Conservation (phyloP, 2,797 vertebrate genomes). For the Schizopygopsis malacanthus region DNA sequence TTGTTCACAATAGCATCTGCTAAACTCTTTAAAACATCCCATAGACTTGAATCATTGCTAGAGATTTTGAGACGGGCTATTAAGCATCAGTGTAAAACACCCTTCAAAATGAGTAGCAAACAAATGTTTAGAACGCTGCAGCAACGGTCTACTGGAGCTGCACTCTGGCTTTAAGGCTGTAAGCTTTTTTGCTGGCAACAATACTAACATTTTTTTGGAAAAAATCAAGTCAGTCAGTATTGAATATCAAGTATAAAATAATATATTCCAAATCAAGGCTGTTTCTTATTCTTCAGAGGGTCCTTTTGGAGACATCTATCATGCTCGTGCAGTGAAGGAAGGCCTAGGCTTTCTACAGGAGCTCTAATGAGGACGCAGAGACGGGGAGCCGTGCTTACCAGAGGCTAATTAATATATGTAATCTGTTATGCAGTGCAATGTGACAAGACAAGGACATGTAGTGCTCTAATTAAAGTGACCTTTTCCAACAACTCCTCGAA, state of each 20-base stretch:
- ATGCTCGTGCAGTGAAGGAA: slow-evolving; percentile 61
- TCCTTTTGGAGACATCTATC: slow-evolving; percentile 67
- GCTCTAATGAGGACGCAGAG: slow-evolving; percentile 68
- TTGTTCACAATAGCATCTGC: neutral
- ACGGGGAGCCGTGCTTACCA: slow-evolving; percentile 70
- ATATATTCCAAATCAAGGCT: neutral
- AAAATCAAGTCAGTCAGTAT: neutral
- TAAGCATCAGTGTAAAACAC: neutral
- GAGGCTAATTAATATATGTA: slow-evolving; percentile 75
- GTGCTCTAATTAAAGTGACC: slow-evolving; percentile 80
- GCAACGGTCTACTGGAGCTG: neutral
- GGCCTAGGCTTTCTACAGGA: slow-evolving; percentile 56
- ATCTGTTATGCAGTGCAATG: slow-evolving; percentile 70
- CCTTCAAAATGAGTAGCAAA: neutral
- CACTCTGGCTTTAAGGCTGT: neutral
- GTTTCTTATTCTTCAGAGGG: slow-evolving; percentile 21
- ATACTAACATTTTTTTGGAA: neutral
- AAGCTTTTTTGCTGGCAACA: neutral
- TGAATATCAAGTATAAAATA: neutral
- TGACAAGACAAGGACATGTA: slow-evolving; percentile 75
- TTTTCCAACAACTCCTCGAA: slow-evolving; percentile 69
- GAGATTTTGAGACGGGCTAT: neutral
- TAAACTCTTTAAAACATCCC: neutral
- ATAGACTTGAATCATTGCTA: neutral
- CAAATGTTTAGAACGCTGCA: neutral